These are phyloP conservation scores for Taphrorychus bicolor DNA, from an alignment of 2,888 invertebrate species.

Conservation along the genomic window DNA sequence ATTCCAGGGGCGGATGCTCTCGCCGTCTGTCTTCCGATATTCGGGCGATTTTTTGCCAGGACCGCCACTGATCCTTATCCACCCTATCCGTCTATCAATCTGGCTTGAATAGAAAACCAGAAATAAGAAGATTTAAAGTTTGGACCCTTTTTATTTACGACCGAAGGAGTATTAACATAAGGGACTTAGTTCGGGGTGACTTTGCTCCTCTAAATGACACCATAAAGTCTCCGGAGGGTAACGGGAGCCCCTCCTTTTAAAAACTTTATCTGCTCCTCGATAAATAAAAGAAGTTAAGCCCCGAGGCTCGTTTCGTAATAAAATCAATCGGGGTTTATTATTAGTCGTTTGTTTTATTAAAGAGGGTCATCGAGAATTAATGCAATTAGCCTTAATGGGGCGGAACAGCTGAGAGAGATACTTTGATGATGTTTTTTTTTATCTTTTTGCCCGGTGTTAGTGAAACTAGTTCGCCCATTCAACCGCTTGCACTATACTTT, in stretches of 20 bases:
- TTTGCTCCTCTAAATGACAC: conserved; percentile 38
- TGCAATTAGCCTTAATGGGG: neutral
- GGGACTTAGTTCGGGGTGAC: conserved; percentile 38
- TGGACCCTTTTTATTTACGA: conserved; percentile 42
- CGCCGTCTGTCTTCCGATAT: too few species aligned
- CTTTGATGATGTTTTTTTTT: neutral
- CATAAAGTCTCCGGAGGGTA: conserved; percentile 33
- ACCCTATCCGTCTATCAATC: conserved; percentile 22
- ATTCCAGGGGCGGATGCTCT: neutral
- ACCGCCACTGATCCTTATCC: conserved; percentile 2
- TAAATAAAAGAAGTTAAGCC: conserved; percentile 32
- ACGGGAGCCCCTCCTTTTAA: conserved; percentile 27
- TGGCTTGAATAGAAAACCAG: conserved; percentile 29
- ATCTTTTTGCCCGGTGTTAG: neutral
- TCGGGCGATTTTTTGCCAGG: too few species aligned
- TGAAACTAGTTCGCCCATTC: neutral
- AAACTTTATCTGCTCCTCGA: conserved; percentile 31
- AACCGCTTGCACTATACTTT: neutral
- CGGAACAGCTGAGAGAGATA: neutral
- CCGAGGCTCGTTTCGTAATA: conserved; percentile 18
- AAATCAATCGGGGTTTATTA: conserved; percentile 28
- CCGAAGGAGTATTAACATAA: conserved; percentile 40
- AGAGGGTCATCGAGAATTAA: neutral
- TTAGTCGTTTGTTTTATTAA: conserved; percentile 2
- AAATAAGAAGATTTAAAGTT: conserved; percentile 41